phyloP scores from a whole-genome alignment of 2,888 invertebrate genomes.

The Monochamus alternatus region DNA sequence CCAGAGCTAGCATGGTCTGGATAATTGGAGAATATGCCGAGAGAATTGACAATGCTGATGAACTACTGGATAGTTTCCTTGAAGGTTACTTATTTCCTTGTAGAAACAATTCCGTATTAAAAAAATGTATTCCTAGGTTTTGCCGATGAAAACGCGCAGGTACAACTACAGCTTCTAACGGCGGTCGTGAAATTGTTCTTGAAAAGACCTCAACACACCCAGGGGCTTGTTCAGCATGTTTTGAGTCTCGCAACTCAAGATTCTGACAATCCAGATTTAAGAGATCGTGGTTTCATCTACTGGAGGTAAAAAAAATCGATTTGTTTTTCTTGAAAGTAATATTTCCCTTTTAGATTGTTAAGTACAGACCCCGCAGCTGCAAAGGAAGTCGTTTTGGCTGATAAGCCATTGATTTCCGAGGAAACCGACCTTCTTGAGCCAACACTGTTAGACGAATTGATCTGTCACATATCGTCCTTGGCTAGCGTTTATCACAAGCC shows the following conservation, averaged over 20 bases:
- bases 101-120: slow-evolving; percentile 4
- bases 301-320: slow-evolving; percentile 79
- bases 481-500: slow-evolving; percentile 99
- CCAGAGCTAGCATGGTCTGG: slow-evolving; percentile 98
- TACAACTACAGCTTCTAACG: slow-evolving; percentile 94
- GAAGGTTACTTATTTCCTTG: slow-evolving; percentile 75
- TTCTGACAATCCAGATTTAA: slow-evolving; percentile 98
- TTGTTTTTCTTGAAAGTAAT: background rate
- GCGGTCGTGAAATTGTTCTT: slow-evolving; percentile 99
- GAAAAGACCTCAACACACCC: slow-evolving; percentile 98
- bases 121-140: slow-evolving; percentile 55
- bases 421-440: slow-evolving; percentile 99
- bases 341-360: slow-evolving; percentile 73
- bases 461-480: slow-evolving; percentile 97
- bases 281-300: slow-evolving; percentile 99
- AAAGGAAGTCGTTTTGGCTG: slow-evolving; percentile 98
- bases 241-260: slow-evolving; percentile 91
- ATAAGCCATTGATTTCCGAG: slow-evolving; percentile 98
- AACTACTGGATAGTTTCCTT: slow-evolving; percentile 96
- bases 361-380: slow-evolving; percentile 99
- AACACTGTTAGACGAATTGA: slow-evolving; percentile 96
- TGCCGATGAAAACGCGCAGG: slow-evolving; percentile 68
- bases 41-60: slow-evolving; percentile 99
- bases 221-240: slow-evolving; percentile 98
- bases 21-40: slow-evolving; percentile 98